Base-by-base conservation (phyloP, 2,797 vertebrate species). In the Okamejei kenojei region DNA sequence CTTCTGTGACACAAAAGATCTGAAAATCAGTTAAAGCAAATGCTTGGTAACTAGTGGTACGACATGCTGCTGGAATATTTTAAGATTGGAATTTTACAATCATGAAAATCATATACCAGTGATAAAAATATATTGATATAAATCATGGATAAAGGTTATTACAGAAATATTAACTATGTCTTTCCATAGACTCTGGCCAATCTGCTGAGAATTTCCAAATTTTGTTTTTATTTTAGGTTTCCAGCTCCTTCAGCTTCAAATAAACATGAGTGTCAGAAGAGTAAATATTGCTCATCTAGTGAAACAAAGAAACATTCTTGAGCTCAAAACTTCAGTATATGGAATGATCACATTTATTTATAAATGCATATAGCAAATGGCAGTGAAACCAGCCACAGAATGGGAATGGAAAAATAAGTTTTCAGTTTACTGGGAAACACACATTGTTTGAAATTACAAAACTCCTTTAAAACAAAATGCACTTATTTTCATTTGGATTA, bases 291-390 rank as follows among this genome's bases (percentile, higher is more conserved):
- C 71, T 21, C 26, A 54, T 58, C n/a, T 63, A n/a, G 54, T 68
- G 90, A 93, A 45, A 19, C 13, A 78, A 61, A 90, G 21, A 61
- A 73, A 74, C 86, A 94, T 94, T 93, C 96, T 94, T 93, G 88
- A 94, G 93, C 93, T 95, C 94, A 95, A 94, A 95, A 94, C 68
- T 93, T 96, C 95, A 95, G 95, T 96, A 96, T 96, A 96, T 96
- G 95, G 96, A 96, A 96, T 94, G 94, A 97, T 96, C 96, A 97
- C 96, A 97, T 98, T 97, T 97, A 97, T 97, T 97, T 95, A 95
- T 96, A 95, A 95, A 96, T 97, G 96, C 97, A 97, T 96, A 97
- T 97, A 97, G 97, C 97, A 97, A 97, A 97, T 97, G 97, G 97
- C 97, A 97, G 97, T 97, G 97, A 97, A 74, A 95, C 94, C 95